phyloP scores from a whole-genome alignment of 2,888 invertebrate species.

The Leptinotarsa peninsularis region DNA sequence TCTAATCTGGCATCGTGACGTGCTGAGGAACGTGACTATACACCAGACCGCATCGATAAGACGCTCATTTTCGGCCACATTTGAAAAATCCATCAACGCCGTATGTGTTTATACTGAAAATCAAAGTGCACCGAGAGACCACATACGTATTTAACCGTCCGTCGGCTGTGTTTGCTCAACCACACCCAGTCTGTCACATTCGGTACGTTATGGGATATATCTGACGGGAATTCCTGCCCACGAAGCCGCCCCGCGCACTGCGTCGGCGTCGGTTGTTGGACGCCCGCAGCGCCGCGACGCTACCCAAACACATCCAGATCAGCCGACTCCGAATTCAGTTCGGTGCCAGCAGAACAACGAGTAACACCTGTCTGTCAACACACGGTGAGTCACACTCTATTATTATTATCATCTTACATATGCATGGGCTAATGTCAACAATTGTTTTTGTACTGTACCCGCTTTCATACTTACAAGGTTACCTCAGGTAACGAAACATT shows the following conservation, averaged over 20 bases:
- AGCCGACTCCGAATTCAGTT: conserved; percentile 50
- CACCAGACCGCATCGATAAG: conserved; percentile 30
- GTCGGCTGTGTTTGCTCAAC: conserved; percentile 69
- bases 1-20: conserved; percentile 54
- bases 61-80: conserved; percentile 40
- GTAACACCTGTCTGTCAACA: conserved; percentile 42
- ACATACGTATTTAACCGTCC: conserved; percentile 50
- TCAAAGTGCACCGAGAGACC: conserved; percentile 55
- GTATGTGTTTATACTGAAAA: conserved; percentile 53
- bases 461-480: conserved; percentile 24
- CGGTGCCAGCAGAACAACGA: conserved; percentile 32
- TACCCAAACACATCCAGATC: conserved; percentile 58
- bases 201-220: conserved; percentile 70
- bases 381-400: conserved; percentile 34
- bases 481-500: not conserved
- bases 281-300: conserved; percentile 60
- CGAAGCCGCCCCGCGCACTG: conserved; percentile 65
- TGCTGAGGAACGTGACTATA: conserved; percentile 54
- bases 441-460: conserved; percentile 33
- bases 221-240: conserved; percentile 66
- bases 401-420: conserved; percentile 1
- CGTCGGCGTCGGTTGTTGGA: conserved; percentile 65
- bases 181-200: conserved; percentile 69
- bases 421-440: not conserved
- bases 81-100: conserved; percentile 42